Base-by-base conservation (phyloP, 1,140 invertebrate species). In the Antheraea pernyi region DNA sequence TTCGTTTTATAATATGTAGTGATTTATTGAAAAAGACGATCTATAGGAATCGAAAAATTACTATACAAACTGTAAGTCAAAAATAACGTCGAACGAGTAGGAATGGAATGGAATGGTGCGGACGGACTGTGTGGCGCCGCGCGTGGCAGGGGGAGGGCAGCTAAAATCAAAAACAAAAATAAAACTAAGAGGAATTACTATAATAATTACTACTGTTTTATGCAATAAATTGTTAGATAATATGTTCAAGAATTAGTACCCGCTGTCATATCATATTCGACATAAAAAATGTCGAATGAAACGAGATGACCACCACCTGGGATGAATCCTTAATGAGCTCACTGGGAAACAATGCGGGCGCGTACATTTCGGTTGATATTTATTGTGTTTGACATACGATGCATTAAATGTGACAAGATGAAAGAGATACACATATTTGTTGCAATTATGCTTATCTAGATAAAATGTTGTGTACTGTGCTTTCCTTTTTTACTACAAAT, bases 301-400 rank as follows among this genome's bases (percentile, higher is more conserved):
- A n/a, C 8, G 18, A 19, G 19, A 65, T 65, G 7, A 19, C 37
- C 18, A 46, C 64, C 19, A 19, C 65, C 68, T 73, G 74, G 11
- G 65, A 72, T 70, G 69, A 70, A 68, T 71, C 68, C 69, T 73
- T 80, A 78, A 80, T 80, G 79, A 80, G 76, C 73, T 71, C 72
- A 71, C 76, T 80, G 73, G 76, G 75, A 76, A 80, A 80, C 79
- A 78, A 80, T 76, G 74, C 75, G 73, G 16, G 46, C 11, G 5
- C 63, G 76, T 78, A 75, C 69, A 69, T 74, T 80, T 73, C 72
- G 73, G 76, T 61, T 74, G 46, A 71, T 62, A 48, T 46, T 59
- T 42, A 72, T 76, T 74, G 76, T 76, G 76, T 80, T 78, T 80
- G 79, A 80, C 76, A 73, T 75, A 65, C 76, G 74, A 76, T 71